A percentile compares a stretch with the other conserved stretches of the same genome.
Conservation (phyloP, 2,113 vertebrate species). For the Collichthys lucidus region DNA sequence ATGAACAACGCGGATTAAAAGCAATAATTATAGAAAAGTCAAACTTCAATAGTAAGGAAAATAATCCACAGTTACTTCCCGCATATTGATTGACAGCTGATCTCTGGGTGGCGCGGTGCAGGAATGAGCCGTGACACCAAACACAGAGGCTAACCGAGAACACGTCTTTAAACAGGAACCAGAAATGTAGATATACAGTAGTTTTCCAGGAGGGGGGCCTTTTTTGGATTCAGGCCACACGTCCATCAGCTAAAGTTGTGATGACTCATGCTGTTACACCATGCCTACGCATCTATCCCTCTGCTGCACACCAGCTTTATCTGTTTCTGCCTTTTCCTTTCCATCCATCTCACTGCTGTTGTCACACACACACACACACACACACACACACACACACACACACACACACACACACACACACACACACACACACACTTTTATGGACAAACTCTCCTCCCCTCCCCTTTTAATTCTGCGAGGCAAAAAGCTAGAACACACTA, state of each 20-base stretch:
- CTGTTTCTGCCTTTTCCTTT: conserved; percentile 51
- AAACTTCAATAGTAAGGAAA: background rate
- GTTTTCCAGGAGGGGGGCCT: conserved; percentile 27
- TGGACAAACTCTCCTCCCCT: conserved; percentile 38
- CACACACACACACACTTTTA: conserved; percentile 22
- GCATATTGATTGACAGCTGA: conserved; percentile 25
- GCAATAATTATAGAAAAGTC: conserved; percentile 7
- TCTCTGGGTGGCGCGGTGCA: background rate
- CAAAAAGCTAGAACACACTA: conserved; percentile 57
- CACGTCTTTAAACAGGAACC: background rate
- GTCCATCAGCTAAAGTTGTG: conserved; percentile 67
- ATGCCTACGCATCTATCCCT: conserved; percentile 63
- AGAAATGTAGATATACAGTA: background rate
- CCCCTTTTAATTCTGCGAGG: conserved; percentile 41
- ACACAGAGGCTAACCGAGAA: background rate
- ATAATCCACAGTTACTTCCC: background rate
- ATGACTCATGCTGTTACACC: conserved; percentile 77
- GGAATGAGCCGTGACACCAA: background rate
- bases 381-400: conserved; percentile 20
- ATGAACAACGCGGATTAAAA: background rate
- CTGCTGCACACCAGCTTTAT: conserved; percentile 52
- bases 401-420: conserved; percentile 24
- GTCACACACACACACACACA: conserved; percentile 28
- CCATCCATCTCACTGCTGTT: conserved; percentile 48
- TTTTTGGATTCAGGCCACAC: conserved; percentile 60